Conservation (phyloP, 2,797 vertebrate species). For the Scolopax bukidnonensis region DNA sequence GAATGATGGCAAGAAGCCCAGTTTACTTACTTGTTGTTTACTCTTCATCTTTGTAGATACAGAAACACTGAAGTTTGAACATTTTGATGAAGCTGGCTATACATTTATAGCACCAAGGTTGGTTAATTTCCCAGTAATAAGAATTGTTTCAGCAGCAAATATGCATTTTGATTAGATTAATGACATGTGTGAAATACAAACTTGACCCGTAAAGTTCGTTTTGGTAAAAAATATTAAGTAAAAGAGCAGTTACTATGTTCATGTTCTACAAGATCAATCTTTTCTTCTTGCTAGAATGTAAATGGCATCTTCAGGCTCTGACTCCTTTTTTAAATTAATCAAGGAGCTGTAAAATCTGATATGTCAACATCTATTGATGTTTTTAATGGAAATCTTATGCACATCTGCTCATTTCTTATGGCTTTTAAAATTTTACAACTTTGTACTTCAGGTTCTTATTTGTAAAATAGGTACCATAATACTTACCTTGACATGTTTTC, state of each 20-base stretch:
- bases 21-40: slow-evolving; percentile 8
- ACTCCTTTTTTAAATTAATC: background rate
- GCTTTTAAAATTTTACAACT: background rate
- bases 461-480: background rate
- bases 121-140: slow-evolving; percentile 55
- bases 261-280: background rate
- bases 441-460: background rate
- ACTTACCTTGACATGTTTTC: background rate
- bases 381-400: background rate
- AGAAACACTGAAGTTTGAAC: slow-evolving; percentile 87
- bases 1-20: background rate
- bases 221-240: background rate
- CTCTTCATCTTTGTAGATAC: slow-evolving; percentile 81
- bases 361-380: background rate
- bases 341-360: background rate
- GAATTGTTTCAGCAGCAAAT: background rate
- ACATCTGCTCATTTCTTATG: background rate
- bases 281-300: background rate
- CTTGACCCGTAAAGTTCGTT: background rate
- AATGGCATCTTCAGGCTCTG: background rate
- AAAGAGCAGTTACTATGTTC: background rate
- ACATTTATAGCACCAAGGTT: slow-evolving; percentile 95
- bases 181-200: background rate
- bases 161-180: background rate
- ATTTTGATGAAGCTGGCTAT: slow-evolving; percentile 91